Percentiles rank a stretch among this genome's conserved stretches.
Evolutionary conservation across 2,888 invertebrate species (phyloP).

Genomic region (Acleris emargana): DNA sequence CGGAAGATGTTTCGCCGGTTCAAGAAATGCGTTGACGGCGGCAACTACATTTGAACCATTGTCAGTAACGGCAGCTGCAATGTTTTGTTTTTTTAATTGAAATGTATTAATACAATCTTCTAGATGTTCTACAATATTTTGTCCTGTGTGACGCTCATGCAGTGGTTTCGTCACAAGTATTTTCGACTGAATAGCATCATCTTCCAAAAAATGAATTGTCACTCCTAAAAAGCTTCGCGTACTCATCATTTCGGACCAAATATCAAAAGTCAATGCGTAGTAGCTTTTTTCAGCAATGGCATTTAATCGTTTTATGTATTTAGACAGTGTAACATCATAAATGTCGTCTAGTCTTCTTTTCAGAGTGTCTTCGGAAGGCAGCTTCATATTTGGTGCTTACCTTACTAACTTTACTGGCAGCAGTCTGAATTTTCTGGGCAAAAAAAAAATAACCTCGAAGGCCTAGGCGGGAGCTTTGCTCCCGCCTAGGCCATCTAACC

Average conservation of each 20-base stretch:
- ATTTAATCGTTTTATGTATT: no score
- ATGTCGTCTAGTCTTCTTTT: no score
- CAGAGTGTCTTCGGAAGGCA: no score
- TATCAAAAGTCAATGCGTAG: constrained; percentile 31
- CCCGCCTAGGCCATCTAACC: no score
- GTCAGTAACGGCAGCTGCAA: constrained; percentile 37
- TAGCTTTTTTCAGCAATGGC: no score
- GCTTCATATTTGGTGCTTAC: no score
- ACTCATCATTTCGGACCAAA: constrained; percentile 38
- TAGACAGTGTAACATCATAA: no score
- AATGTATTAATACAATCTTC: constrained; percentile 31
- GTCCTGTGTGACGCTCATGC: constrained; percentile 38
- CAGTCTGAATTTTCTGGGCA: no score
- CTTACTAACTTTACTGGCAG: no score
- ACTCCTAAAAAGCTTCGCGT: constrained; percentile 37
- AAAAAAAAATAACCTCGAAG: no score
- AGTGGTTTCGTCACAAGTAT: constrained; percentile 37
- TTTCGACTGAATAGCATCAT: constrained; percentile 33
- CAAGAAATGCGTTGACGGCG: constrained; percentile 35
- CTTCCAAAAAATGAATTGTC: constrained; percentile 39
- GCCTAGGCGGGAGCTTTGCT: no score
- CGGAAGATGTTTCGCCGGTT: constrained; percentile 34
- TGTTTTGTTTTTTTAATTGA: constrained; percentile 32
- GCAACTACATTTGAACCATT: constrained; percentile 36
- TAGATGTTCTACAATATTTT: constrained; percentile 34